A percentile compares a stretch with the other conserved stretches of the same genome.
These are phyloP conservation scores for Noctua pronuba DNA, from an alignment of 2,888 invertebrate genomes.

Conservation along the genomic window DNA sequence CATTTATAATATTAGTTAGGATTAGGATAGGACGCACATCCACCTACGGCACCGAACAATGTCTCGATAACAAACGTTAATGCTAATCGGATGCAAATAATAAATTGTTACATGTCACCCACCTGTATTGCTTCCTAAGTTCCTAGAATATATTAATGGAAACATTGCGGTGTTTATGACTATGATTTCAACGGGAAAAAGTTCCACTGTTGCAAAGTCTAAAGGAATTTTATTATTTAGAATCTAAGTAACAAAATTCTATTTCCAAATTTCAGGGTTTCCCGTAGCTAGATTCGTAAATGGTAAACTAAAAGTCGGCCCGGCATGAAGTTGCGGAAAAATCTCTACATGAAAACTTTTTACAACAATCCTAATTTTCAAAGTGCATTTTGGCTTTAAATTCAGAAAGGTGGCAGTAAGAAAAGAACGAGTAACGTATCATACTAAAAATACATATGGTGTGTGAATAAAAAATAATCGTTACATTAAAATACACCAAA, in stretches of 20 bases:
- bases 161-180: constrained; percentile 13
- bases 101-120: constrained; percentile 63
- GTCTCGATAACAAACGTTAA: constrained; percentile 45
- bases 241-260: neutral
- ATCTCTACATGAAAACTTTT: neutral
- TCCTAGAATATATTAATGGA: constrained; percentile 36
- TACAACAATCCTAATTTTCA: neutral
- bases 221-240: neutral
- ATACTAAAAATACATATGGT: neutral
- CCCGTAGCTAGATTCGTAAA: neutral
- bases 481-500: neutral
- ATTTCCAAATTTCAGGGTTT: neutral
- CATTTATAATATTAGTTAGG: too few species aligned
- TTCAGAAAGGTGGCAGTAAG: neutral
- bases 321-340: neutral
- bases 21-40: constrained; percentile 13
- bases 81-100: constrained; percentile 68
- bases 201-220: constrained; percentile 1
- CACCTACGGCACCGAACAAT: constrained; percentile 45
- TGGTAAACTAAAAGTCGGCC: neutral
- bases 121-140: constrained; percentile 43
- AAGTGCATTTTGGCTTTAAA: neutral
- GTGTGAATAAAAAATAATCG: neutral
- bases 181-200: constrained; percentile 16
- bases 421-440: neutral